Evolutionary conservation across 2,797 vertebrate species (phyloP), one percentile per base, ranked within the genome.

Genomic region (Urophycis tenuis): DNA sequence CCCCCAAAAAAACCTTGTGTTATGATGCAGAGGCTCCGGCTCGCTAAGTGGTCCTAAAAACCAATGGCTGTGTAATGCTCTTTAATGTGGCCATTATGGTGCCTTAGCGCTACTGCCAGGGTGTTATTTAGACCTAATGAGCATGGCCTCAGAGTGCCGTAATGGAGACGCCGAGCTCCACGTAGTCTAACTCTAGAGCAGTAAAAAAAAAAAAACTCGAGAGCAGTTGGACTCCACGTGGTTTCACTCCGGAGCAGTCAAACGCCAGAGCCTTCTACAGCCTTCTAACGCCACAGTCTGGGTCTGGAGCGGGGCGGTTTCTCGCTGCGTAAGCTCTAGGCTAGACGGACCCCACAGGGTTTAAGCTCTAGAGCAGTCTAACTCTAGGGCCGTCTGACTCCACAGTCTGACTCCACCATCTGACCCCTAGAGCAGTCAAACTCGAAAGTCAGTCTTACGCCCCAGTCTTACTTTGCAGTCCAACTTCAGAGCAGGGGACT

Each of bases 51-150:
- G 84, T 90, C 90, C 85, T 86, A 89, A 91, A 91, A 92, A 90
- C 89, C 84, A 91, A 89, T 88, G 90, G 84, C 89, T 90, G 86
- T 88, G 87, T 92, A 92, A 92, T 91, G 88, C 86, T 89, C 82
- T 81, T 92, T 92, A 93, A 93, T 91, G 87, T 89, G 79, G 79
- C 83, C 89, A 89, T 92, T 92, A 91, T 81, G 82, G 86, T 82
- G 80, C 84, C 80, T 79, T 84, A 80, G 85, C 77, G 72, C 84
- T 72, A 80, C 83, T 74, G 81, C 32, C 67, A 83, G 83, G 87
- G 81, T 85, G 87, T 87, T 92, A 89, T 89, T n/a, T 82, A 83
- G 82, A 85, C 84, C 87, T 90, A 91, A 91, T 87, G 86, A 86
- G 76, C 86, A 84, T 79, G 85, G 90, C 87, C 86, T 86, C 77